Conservation (phyloP, 2,113 vertebrate genomes). For the Brachyhypopomus gauderio region DNA sequence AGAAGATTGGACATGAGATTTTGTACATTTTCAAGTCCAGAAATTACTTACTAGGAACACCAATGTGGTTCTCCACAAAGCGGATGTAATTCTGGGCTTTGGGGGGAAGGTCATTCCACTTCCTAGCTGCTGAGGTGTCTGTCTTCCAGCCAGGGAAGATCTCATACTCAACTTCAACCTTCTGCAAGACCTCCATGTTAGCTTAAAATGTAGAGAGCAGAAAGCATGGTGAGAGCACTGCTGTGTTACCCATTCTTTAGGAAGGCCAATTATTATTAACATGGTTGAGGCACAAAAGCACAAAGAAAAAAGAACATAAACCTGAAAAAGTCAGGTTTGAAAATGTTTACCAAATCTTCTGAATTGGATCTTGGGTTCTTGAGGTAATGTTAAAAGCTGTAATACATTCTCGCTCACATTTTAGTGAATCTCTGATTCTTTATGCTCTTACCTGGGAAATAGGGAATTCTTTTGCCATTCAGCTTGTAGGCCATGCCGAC, state of each 20-base stretch:
- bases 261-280: too few species aligned
- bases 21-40: too few species aligned
- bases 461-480: constrained; percentile 91
- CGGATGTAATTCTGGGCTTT: constrained; percentile 96
- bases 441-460: constrained; percentile 88
- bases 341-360: too few species aligned
- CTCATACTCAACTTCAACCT: constrained; percentile 96
- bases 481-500: constrained; percentile 92
- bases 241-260: too few species aligned
- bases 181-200: constrained; percentile 94
- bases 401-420: not conserved
- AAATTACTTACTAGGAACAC: constrained; percentile 83
- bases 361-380: not conserved
- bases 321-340: too few species aligned
- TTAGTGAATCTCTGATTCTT: not conserved
- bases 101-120: constrained; percentile 91
- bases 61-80: constrained; percentile 94
- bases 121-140: constrained; percentile 88
- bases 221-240: not conserved
- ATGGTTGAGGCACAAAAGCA: too few species aligned
- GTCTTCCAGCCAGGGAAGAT: constrained; percentile 96
- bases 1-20: not conserved
- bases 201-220: constrained; percentile 69
- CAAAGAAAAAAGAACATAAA: too few species aligned
- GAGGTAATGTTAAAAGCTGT: not conserved